These are phyloP conservation scores for Hypolimnas misippus DNA, from an alignment of 2,888 invertebrate species.

Conservation along the genomic window DNA sequence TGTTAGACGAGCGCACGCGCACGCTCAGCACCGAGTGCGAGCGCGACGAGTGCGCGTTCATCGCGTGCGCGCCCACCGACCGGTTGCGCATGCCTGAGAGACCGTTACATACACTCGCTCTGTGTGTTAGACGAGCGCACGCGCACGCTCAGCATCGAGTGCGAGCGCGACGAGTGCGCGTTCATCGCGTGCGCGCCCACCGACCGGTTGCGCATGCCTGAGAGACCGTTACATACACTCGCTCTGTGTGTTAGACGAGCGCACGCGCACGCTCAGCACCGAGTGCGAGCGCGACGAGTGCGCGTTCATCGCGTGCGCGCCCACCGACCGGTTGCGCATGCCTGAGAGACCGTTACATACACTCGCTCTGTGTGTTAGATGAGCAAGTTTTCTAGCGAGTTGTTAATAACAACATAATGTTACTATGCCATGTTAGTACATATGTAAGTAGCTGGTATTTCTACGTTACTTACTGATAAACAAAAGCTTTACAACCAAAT, in stretches of 20 bases:
- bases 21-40: constrained; percentile 97
- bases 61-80: constrained; percentile 94
- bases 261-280: neutral
- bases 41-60: constrained; percentile 96
- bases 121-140: neutral
- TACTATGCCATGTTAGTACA: too few species aligned
- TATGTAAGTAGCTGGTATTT: too few species aligned
- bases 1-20: too few species aligned
- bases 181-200: constrained; percentile 97
- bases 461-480: too few species aligned
- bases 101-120: neutral
- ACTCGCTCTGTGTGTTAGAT: neutral
- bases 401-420: too few species aligned
- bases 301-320: constrained; percentile 94
- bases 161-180: constrained; percentile 86
- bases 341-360: constrained; percentile 81
- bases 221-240: neutral
- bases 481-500: too few species aligned
- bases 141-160: neutral
- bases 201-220: constrained; percentile 95
- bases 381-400: too few species aligned
- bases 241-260: neutral
- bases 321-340: constrained; percentile 94
- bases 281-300: neutral
- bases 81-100: constrained; percentile 93